Percentiles rank a stretch among this genome's conserved stretches.
These are phyloP conservation scores for Pantelozetes paolii DNA, from an alignment of 2,888 invertebrate species.

Conservation along the genomic window DNA sequence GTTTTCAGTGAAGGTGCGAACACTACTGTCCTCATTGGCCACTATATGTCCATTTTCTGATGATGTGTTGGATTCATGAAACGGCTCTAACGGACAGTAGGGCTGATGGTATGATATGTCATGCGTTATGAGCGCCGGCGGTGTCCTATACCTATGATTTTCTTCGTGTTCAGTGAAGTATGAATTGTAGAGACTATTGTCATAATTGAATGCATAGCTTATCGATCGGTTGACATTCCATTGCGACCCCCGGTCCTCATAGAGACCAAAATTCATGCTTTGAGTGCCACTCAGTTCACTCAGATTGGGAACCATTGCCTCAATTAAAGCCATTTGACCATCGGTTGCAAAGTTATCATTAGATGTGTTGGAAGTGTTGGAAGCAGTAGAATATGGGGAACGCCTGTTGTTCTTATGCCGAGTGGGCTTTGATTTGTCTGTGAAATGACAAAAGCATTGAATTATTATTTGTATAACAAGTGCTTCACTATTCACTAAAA, in stretches of 20 bases:
- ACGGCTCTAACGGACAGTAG: constrained; percentile 17
- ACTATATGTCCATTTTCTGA: constrained; percentile 13
- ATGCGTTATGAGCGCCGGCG: constrained; percentile 22
- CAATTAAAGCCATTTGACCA: constrained; percentile 13
- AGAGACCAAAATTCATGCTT: constrained; percentile 9
- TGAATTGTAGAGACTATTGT: constrained; percentile 28
- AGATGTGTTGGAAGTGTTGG: constrained; percentile 19
- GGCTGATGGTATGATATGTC: constrained; percentile 24
- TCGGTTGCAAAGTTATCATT: constrained; percentile 17
- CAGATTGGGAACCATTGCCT: constrained; percentile 7
- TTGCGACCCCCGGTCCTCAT: neutral
- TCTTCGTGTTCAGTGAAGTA: constrained; percentile 28
- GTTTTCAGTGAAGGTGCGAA: neutral
- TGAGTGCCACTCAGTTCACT: constrained; percentile 16
- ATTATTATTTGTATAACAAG: neutral
- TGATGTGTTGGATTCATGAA: constrained; percentile 24
- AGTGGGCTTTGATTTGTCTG: constrained; percentile 26
- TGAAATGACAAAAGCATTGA: neutral
- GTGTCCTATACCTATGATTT: constrained; percentile 8
- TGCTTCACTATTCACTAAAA: neutral
- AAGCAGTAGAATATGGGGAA: neutral
- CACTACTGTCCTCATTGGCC: neutral
- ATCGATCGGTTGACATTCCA: constrained; percentile 12
- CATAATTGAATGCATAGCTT: constrained; percentile 30
- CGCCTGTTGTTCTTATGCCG: neutral